Evolutionary conservation across 2,113 vertebrate species (phyloP).

Genomic region (Eclectus roratus): DNA sequence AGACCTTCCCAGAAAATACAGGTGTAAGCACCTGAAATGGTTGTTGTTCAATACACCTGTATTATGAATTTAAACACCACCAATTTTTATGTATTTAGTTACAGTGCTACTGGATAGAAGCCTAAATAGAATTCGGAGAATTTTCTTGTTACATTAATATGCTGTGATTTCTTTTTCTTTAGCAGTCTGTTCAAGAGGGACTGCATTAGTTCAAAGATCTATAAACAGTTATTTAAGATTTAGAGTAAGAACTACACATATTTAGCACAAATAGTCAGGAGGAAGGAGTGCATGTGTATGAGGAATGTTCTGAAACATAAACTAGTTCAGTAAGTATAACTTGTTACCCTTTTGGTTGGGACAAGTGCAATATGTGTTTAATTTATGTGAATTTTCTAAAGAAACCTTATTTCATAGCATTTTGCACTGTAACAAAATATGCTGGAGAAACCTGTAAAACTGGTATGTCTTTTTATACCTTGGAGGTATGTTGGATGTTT

Average conservation of each 20-base stretch:
- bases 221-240: neutral
- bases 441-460: constrained; percentile 62
- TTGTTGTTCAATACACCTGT: neutral
- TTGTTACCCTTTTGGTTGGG: constrained; percentile 51
- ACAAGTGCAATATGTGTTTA: constrained; percentile 70
- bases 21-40: neutral
- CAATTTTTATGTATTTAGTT: constrained; percentile 11
- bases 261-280: neutral
- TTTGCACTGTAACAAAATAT: constrained; percentile 59
- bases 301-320: neutral
- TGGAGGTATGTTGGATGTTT: constrained; percentile 65
- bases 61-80: neutral
- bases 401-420: constrained; percentile 1
- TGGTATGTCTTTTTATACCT: constrained; percentile 65
- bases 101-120: constrained; percentile 9
- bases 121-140: neutral
- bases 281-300: neutral
- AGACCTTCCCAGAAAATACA: neutral
- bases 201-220: neutral
- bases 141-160: neutral
- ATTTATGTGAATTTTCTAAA: constrained; percentile 49
- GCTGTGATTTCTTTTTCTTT: neutral
- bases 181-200: neutral
- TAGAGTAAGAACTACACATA: neutral
- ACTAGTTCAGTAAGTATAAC: neutral